These are phyloP conservation scores for Sogatella furcifera DNA, from an alignment of 1,140 invertebrate species.

Conservation along the genomic window DNA sequence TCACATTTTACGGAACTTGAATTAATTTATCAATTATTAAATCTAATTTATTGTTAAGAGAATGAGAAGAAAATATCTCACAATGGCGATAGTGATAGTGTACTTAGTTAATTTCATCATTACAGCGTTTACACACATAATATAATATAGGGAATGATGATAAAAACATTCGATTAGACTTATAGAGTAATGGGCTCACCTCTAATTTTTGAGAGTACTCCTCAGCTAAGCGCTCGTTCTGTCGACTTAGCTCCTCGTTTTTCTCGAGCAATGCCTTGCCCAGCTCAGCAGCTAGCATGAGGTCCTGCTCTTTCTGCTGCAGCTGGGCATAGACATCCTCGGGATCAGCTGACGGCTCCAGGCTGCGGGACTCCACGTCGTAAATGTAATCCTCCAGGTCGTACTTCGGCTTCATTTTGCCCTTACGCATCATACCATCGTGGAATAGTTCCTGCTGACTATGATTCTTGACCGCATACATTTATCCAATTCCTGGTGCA, in stretches of 20 bases:
- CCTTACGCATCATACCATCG: slow-evolving; percentile 15
- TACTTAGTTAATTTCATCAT: too few relatives aligned
- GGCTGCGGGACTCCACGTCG: slow-evolving; percentile 38
- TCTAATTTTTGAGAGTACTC: slow-evolving; percentile 88
- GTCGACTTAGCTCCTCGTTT: slow-evolving; percentile 81
- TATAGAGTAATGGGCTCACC: slow-evolving; percentile 48
- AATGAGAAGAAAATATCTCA: too few relatives aligned
- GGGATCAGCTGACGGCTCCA: slow-evolving; percentile 36
- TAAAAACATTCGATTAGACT: too few relatives aligned
- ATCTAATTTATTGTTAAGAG: too few relatives aligned
- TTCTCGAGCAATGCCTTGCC: slow-evolving; percentile 90
- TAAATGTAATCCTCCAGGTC: slow-evolving; percentile 44
- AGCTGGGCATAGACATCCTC: slow-evolving; percentile 71
- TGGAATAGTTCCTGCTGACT: background rate
- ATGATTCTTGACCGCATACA: background rate
- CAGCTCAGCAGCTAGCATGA: slow-evolving; percentile 85
- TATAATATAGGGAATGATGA: too few relatives aligned
- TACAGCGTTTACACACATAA: too few relatives aligned
- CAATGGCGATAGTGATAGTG: too few relatives aligned
- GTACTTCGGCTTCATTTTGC: slow-evolving; percentile 28
- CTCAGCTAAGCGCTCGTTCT: slow-evolving; percentile 74
- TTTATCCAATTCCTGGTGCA: background rate
- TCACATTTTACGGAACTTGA: too few relatives aligned
- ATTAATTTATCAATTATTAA: too few relatives aligned
- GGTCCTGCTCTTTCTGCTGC: slow-evolving; percentile 84